phyloP scores from a whole-genome alignment of 1,140 invertebrate genomes.

The Xylocopa sonorina region DNA sequence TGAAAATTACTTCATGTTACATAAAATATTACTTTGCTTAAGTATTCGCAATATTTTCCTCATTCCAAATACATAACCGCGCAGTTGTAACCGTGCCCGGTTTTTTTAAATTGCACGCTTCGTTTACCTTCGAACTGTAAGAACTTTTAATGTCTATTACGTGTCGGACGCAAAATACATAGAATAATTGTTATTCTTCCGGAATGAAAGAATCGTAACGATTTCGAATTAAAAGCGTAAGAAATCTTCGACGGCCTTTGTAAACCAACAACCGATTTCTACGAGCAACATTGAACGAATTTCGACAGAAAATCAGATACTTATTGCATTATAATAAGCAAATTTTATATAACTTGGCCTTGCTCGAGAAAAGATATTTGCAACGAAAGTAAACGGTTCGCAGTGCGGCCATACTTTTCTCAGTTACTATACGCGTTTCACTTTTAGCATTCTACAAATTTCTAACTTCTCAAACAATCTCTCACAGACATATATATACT shows the following conservation, averaged over 20 bases:
- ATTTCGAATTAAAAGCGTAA: not conserved
- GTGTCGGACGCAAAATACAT: not conserved
- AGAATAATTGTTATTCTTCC: not conserved
- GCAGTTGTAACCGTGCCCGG: not conserved
- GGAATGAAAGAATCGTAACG: not conserved
- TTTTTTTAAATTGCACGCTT: constrained; percentile 6
- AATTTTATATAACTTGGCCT: no score
- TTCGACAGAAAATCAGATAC: no score
- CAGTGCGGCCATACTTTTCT: no score
- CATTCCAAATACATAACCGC: not conserved
- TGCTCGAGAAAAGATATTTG: no score
- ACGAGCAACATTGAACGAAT: not conserved
- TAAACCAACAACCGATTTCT: not conserved
- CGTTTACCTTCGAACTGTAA: not conserved
- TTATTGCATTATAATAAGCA: no score
- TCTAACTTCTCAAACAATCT: no score
- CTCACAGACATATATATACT: no score
- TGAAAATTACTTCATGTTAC: no score
- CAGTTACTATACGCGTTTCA: no score
- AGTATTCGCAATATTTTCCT: not conserved
- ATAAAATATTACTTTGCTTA: no score
- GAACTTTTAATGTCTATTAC: not conserved
- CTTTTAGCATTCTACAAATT: no score
- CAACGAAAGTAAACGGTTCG: no score
- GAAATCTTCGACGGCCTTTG: not conserved